Percentiles rank a stretch among this genome's conserved stretches.
These are phyloP conservation scores for Ceyx melanurus DNA, from an alignment of 2,113 vertebrate genomes.

Conservation along the genomic window DNA sequence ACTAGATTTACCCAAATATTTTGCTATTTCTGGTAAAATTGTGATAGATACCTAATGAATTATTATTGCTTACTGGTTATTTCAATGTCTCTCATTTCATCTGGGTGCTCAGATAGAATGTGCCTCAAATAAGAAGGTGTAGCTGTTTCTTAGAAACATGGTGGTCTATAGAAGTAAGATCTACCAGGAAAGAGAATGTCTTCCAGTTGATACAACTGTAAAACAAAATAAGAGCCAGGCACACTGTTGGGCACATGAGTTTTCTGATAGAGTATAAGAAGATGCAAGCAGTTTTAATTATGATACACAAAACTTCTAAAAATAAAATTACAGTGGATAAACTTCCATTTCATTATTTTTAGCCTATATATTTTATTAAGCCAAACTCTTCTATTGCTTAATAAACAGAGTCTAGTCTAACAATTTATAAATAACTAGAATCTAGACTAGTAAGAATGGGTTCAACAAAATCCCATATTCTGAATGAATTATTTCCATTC, in stretches of 20 bases:
- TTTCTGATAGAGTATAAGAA: neutral
- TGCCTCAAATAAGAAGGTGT: neutral
- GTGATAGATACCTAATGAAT: neutral
- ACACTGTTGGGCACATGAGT: rapidly evolving
- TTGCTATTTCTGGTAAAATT: neutral
- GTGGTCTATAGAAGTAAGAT: neutral
- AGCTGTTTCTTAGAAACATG: neutral
- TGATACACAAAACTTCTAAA: neutral
- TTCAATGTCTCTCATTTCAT: neutral
- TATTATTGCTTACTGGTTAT: neutral
- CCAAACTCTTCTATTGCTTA: neutral
- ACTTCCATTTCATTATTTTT: neutral
- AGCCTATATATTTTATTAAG: neutral
- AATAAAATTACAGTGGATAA: neutral
- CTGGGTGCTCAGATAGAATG: neutral
- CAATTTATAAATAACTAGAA: neutral
- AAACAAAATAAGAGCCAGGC: neutral
- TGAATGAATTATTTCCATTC: neutral
- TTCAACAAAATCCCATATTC: neutral
- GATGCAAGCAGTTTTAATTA: neutral
- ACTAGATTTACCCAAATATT: neutral
- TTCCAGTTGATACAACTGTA: neutral
- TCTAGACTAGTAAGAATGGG: neutral
- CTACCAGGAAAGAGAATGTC: neutral
- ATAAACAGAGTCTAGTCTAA: neutral